Conservation (phyloP, 2,888 invertebrate genomes). For the Parelbella ahira region DNA sequence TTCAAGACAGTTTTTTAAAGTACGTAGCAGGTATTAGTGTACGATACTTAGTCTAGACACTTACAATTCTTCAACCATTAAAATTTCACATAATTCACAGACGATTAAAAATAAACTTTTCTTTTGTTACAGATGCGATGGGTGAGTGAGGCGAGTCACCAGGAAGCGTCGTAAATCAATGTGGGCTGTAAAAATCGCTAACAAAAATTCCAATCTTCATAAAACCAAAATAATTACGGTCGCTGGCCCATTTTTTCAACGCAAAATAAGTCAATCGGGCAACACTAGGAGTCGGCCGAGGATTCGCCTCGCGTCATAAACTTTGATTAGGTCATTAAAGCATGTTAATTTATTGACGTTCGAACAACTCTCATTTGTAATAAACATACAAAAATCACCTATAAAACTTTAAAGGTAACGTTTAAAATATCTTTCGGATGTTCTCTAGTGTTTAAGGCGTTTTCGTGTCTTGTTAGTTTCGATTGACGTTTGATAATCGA, state of each 20-base stretch:
- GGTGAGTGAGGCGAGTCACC: constrained; percentile 81
- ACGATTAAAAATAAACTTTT: constrained; percentile 33
- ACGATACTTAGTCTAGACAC: too few relatives aligned
- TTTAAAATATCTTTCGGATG: constrained; percentile 38
- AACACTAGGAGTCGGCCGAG: constrained; percentile 75
- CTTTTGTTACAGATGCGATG: constrained; percentile 89
- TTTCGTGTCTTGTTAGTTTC: constrained; percentile 41
- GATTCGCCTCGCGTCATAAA: constrained; percentile 79
- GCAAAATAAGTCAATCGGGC: constrained; percentile 75
- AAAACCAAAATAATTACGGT: constrained; percentile 74
- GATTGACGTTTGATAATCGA: constrained; percentile 61
- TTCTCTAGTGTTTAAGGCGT: constrained; percentile 48
- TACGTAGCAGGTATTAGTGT: too few relatives aligned
- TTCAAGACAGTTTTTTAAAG: too few relatives aligned
- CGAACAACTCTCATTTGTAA: constrained; percentile 65
- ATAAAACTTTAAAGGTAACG: constrained; percentile 47
- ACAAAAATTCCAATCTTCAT: constrained; percentile 79
- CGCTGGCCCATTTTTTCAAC: constrained; percentile 45
- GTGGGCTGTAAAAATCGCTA: constrained; percentile 48
- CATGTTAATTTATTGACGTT: constrained; percentile 77
- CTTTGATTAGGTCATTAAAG: constrained; percentile 80
- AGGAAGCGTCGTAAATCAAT: constrained; percentile 68
- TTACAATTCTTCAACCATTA: background rate
- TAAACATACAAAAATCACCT: constrained; percentile 58
- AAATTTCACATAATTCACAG: background rate